Conservation (phyloP, 2,888 invertebrate genomes). For the Limnephilus rhombicus region DNA sequence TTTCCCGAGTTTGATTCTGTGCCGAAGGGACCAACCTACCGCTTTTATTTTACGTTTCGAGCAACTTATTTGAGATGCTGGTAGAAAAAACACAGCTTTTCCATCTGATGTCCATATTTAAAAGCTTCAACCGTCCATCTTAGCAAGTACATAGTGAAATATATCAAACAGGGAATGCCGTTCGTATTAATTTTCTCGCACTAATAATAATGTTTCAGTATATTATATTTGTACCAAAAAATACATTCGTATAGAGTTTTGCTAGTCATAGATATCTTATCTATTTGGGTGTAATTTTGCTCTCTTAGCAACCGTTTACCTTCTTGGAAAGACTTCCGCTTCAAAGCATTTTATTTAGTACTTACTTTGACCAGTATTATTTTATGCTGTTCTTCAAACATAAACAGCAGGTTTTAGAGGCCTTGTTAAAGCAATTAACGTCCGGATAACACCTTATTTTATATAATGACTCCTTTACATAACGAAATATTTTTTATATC, state of each 20-base stretch:
- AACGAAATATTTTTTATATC: neutral
- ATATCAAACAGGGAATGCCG: neutral
- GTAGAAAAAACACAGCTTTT: neutral
- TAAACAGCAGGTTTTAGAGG: neutral
- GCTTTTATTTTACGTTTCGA: neutral
- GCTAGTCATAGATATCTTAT: neutral
- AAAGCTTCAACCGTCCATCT: neutral
- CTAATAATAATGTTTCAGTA: neutral
- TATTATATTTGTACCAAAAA: neutral
- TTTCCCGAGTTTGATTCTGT: no score
- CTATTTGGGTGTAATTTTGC: neutral
- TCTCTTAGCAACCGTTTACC: neutral
- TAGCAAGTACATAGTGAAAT: neutral
- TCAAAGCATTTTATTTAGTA: neutral
- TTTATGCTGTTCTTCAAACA: neutral
- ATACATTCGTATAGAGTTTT: neutral
- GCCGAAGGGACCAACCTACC: neutral
- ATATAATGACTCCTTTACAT: neutral
- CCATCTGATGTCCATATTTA: neutral
- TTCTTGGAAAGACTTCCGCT: neutral
- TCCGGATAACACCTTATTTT: neutral
- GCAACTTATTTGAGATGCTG: neutral
- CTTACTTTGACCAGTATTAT: neutral
- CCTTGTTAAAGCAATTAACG: neutral
- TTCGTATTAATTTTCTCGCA: neutral